These are phyloP conservation scores for Phrynosoma blainvillii DNA, from an alignment of 2,113 vertebrate species.

Conservation along the genomic window DNA sequence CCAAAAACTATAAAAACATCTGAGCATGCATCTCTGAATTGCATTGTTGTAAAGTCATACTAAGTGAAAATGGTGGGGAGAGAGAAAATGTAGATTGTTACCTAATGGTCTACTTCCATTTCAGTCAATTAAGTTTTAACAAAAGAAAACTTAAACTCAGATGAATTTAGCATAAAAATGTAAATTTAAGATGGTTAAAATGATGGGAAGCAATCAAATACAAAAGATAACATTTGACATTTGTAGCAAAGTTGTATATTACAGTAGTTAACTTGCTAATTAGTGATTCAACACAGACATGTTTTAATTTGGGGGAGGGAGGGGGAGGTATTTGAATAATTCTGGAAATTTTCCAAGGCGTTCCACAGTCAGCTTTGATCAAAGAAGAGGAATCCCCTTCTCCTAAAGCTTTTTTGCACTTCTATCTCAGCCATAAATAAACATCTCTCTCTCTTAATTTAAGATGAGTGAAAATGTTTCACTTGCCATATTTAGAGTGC, in stretches of 20 bases:
- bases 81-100: neutral
- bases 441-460: neutral
- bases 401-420: conserved; percentile 16
- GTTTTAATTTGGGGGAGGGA: conserved; percentile 18
- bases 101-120: neutral
- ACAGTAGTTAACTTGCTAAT: neutral
- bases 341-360: conserved; percentile 12
- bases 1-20: conserved; percentile 9
- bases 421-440: neutral
- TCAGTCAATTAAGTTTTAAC: neutral
- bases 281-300: conserved; percentile 1
- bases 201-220: conserved; percentile 8
- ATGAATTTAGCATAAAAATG: conserved; percentile 42
- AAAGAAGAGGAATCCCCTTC: conserved; percentile 22
- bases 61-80: neutral
- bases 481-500: conserved; percentile 43
- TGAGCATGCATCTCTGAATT: neutral
- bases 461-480: conserved; percentile 38
- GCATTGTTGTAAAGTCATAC: neutral
- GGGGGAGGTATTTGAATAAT: conserved; percentile 11
- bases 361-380: conserved; percentile 32
- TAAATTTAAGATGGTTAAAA: conserved; percentile 36
- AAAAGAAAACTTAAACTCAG: conserved; percentile 10
- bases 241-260: conserved; percentile 1
- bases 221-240: conserved; percentile 41